A percentile compares a stretch with the other conserved stretches of the same genome.
These are phyloP conservation scores for Aldrovandia affinis DNA, from an alignment of 2,797 vertebrate genomes.

Conservation along the genomic window DNA sequence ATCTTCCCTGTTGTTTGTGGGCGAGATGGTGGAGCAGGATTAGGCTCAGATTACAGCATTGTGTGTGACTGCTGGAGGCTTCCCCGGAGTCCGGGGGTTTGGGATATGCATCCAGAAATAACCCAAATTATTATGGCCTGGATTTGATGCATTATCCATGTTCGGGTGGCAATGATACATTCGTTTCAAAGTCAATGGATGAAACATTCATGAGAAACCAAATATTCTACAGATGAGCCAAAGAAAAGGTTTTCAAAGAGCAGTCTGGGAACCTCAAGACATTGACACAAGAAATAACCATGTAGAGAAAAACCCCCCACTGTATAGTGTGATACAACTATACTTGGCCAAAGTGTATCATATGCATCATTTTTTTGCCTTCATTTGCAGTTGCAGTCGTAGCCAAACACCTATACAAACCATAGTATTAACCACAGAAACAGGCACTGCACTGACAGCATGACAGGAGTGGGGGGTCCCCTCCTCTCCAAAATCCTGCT, in stretches of 20 bases:
- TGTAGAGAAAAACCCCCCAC: background rate
- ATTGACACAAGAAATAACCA: background rate
- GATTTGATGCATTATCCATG: background rate
- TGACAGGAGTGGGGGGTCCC: background rate
- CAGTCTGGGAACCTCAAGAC: background rate
- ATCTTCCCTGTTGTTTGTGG: background rate
- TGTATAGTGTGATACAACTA: background rate
- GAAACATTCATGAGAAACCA: background rate
- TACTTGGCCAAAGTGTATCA: too few species aligned
- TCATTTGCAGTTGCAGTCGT: too few species aligned
- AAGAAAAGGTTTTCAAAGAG: background rate
- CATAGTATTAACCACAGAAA: background rate
- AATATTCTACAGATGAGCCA: background rate
- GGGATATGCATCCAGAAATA: background rate
- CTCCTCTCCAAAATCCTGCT: background rate
- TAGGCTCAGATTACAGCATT: background rate
- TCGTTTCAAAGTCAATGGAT: background rate
- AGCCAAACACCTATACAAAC: background rate
- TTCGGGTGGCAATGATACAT: background rate
- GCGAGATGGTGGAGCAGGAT: background rate
- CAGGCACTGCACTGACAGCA: background rate
- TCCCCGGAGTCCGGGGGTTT: background rate
- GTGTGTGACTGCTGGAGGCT: background rate
- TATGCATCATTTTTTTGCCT: too few species aligned
- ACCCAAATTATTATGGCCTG: background rate